These are phyloP conservation scores for Protosalanx chinensis DNA, from an alignment of 2,797 vertebrate species.

Conservation along the genomic window DNA sequence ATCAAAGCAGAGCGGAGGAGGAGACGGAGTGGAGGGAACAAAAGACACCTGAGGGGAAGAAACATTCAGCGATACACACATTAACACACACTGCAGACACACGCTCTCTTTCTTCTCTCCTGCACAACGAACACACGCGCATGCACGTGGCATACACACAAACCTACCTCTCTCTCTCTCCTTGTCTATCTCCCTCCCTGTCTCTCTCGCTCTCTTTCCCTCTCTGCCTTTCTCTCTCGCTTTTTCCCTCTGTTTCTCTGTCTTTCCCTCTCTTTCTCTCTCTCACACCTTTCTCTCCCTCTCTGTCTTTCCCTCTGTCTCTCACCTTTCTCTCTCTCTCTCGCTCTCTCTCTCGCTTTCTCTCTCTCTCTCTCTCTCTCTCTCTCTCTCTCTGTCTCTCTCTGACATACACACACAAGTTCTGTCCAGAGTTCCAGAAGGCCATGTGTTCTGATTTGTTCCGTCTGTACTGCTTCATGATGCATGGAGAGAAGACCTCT, in stretches of 20 bases:
- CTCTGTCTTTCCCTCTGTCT: no score
- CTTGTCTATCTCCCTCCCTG: no score
- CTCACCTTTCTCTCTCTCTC: not conserved
- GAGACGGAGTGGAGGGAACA: not conserved
- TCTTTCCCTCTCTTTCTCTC: no score
- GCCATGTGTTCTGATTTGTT: conserved; percentile 48
- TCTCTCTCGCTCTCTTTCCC: no score
- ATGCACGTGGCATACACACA: not conserved
- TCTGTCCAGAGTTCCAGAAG: conserved; percentile 33
- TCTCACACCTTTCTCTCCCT: no score
- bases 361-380: no score
- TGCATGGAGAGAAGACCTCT: conserved; percentile 25
- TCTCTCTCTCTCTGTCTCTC: no score
- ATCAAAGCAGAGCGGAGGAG: conserved; percentile 39
- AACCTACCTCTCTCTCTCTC: not conserved
- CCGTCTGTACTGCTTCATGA: conserved; percentile 50
- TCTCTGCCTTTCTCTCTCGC: no score
- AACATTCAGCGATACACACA: not conserved
- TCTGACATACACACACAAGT: conserved; percentile 23
- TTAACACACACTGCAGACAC: not conserved
- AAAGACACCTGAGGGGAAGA: not conserved
- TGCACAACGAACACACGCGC: not conserved
- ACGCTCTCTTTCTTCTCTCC: not conserved
- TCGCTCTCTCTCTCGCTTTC: no score
- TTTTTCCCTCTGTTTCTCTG: no score